Percentiles rank a stretch among this genome's conserved stretches.
Evolutionary conservation across 2,797 vertebrate species (phyloP).

Genomic region (Notolabrus celidotus): DNA sequence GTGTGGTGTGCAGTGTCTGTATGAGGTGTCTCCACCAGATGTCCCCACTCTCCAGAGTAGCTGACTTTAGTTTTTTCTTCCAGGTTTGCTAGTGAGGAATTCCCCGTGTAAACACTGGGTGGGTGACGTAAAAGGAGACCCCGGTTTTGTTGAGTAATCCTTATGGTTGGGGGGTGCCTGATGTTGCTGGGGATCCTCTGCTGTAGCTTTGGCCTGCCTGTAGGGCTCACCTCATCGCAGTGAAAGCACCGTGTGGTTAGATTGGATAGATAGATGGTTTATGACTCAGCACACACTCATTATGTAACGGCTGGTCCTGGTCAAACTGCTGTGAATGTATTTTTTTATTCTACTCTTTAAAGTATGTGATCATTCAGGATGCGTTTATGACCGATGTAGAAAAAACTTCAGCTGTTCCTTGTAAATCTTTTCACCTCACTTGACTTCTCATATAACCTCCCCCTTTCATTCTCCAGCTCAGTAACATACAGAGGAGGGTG

Average conservation of each 20-base stretch:
- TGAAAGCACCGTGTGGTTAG: constrained; percentile 3
- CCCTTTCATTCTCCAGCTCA: constrained; percentile 1
- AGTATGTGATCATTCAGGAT: not conserved
- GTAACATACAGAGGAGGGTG: constrained; percentile 40
- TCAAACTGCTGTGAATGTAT: constrained; percentile 17
- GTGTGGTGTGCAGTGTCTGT: not conserved
- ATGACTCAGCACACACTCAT: constrained; percentile 42
- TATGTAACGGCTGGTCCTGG: constrained; percentile 43
- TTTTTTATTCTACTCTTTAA: constrained; percentile 24
- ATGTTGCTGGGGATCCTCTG: constrained; percentile 29
- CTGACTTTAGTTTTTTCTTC: constrained; percentile 1
- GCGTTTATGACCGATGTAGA: not conserved
- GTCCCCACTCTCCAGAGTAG: constrained; percentile 57
- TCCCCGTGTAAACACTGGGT: constrained; percentile 71
- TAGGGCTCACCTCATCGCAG: not conserved
- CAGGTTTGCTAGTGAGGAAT: constrained; percentile 71
- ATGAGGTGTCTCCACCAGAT: constrained; percentile 72
- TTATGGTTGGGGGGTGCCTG: constrained; percentile 60
- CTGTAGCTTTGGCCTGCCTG: not conserved
- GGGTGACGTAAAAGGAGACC: constrained; percentile 81
- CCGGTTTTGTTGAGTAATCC: constrained; percentile 69
- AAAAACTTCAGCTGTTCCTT: not conserved
- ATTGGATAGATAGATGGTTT: no score
- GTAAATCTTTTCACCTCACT: constrained; percentile 10
- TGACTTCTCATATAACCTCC: not conserved